Percentiles rank a stretch among this genome's conserved stretches.
phyloP scores from a whole-genome alignment of 2,797 vertebrate genomes.

The Danio tinwini region DNA sequence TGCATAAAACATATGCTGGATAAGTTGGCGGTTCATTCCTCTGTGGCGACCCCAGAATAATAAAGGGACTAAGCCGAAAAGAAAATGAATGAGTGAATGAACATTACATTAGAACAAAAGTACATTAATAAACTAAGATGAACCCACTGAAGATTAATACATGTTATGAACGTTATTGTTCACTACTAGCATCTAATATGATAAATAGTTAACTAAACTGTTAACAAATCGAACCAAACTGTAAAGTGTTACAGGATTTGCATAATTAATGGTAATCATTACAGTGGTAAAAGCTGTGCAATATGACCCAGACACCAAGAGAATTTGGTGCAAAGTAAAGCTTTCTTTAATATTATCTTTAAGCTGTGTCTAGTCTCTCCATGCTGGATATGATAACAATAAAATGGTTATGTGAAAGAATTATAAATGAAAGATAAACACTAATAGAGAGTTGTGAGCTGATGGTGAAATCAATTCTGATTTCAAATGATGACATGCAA shows the following conservation, averaged over 20 bases:
- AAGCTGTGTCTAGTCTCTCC: neutral
- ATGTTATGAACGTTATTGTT: neutral
- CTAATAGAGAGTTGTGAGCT: neutral
- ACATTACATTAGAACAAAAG: neutral
- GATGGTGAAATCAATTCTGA: neutral
- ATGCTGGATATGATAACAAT: neutral
- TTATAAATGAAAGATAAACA: neutral
- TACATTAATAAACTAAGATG: neutral
- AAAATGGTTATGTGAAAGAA: neutral
- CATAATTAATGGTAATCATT: slow-evolving; percentile 8
- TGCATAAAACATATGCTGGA: too few relatives aligned
- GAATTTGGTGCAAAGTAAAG: slow-evolving; percentile 6
- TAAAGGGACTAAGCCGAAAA: too few relatives aligned
- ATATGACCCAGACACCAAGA: neutral
- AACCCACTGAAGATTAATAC: neutral
- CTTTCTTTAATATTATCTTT: neutral
- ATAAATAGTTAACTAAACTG: neutral
- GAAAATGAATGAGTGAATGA: too few relatives aligned
- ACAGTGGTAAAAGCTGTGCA: neutral
- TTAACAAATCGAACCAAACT: neutral
- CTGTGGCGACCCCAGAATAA: too few relatives aligned
- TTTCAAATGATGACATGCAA: neutral
- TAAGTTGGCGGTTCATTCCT: too few relatives aligned
- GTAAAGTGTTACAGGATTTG: neutral
- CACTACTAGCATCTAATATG: neutral